Conservation (phyloP, 2,888 invertebrate genomes). For the Vanessa cardui region DNA sequence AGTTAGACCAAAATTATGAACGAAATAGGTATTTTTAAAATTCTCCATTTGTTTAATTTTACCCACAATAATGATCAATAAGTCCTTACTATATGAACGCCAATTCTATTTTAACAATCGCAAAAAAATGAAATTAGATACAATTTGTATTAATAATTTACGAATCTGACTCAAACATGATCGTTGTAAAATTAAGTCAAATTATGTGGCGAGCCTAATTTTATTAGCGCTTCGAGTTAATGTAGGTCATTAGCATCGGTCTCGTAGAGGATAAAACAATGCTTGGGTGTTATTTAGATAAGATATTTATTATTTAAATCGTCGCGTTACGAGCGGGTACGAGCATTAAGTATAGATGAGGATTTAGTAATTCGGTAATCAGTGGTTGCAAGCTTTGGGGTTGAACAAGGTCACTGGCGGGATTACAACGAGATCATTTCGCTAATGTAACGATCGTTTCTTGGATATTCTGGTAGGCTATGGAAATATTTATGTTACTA, state of each 20-base stretch:
- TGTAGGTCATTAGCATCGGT: slow-evolving; percentile 70
- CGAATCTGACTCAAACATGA: slow-evolving; percentile 68
- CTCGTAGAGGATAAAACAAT: slow-evolving; percentile 71
- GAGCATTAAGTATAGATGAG: slow-evolving; percentile 77
- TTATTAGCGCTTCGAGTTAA: slow-evolving; percentile 78
- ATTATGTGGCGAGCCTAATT: slow-evolving; percentile 73
- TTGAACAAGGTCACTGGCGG: slow-evolving; percentile 69
- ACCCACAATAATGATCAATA: too few relatives aligned
- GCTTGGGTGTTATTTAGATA: slow-evolving; percentile 78
- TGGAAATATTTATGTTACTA: too few relatives aligned
- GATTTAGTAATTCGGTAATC: slow-evolving; percentile 80
- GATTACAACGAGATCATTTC: slow-evolving; percentile 64
- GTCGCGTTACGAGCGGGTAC: slow-evolving; percentile 52
- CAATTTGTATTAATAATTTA: slow-evolving; percentile 59
- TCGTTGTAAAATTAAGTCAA: slow-evolving; percentile 75
- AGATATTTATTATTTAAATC: slow-evolving; percentile 83
- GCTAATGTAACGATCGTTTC: slow-evolving; percentile 52
- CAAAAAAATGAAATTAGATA: slow-evolving; percentile 53
- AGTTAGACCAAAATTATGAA: too few relatives aligned
- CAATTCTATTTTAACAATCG: slow-evolving; percentile 45
- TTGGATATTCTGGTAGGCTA: slow-evolving; percentile 9
- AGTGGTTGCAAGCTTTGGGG: slow-evolving; percentile 68
- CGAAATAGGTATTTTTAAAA: too few relatives aligned
- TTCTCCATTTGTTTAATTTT: too few relatives aligned
- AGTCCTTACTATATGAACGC: not conserved